These are phyloP conservation scores for Ceratosolen solmsi DNA, from an alignment of 1,140 invertebrate genomes.

Conservation along the genomic window DNA sequence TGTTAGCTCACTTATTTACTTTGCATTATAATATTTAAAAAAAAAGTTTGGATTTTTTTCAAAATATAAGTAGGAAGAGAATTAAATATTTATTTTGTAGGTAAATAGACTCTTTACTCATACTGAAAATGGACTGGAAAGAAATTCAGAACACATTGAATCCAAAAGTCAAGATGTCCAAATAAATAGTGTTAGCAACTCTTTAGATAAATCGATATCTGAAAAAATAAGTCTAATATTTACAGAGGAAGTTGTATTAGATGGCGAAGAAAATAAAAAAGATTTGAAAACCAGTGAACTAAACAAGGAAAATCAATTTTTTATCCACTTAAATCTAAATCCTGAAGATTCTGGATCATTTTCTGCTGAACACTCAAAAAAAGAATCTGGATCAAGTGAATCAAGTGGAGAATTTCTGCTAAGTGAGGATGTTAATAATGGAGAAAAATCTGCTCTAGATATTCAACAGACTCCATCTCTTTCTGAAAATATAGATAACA, in stretches of 20 bases:
- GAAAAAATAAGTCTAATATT: constrained; percentile 41
- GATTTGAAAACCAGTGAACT: constrained; percentile 14
- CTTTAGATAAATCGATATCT: constrained; percentile 37
- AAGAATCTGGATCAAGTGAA: constrained; percentile 70
- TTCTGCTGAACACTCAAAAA: constrained; percentile 71
- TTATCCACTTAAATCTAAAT: constrained; percentile 66
- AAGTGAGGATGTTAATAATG: constrained; percentile 69
- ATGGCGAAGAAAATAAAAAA: constrained; percentile 23
- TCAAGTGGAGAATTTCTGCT: constrained; percentile 71
- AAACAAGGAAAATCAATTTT: constrained; percentile 59
- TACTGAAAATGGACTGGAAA: constrained; percentile 62
- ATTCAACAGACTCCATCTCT: constrained; percentile 29
- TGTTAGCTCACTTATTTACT: too few relatives aligned
- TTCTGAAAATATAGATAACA: constrained; percentile 18
- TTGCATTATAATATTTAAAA: too few relatives aligned
- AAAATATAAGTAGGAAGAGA: too few relatives aligned
- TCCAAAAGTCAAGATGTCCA: constrained; percentile 49
- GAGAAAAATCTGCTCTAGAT: constrained; percentile 53
- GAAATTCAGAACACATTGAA: constrained; percentile 46
- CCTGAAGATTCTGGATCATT: constrained; percentile 70
- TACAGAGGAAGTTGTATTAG: constrained; percentile 27
- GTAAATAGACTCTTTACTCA: constrained; percentile 74
- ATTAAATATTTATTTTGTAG: constrained; percentile 23
- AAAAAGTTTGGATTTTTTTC: too few relatives aligned
- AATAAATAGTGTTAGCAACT: constrained; percentile 41